phyloP scores from a whole-genome alignment of 2,113 vertebrate species.

The Heliornis fulica region DNA sequence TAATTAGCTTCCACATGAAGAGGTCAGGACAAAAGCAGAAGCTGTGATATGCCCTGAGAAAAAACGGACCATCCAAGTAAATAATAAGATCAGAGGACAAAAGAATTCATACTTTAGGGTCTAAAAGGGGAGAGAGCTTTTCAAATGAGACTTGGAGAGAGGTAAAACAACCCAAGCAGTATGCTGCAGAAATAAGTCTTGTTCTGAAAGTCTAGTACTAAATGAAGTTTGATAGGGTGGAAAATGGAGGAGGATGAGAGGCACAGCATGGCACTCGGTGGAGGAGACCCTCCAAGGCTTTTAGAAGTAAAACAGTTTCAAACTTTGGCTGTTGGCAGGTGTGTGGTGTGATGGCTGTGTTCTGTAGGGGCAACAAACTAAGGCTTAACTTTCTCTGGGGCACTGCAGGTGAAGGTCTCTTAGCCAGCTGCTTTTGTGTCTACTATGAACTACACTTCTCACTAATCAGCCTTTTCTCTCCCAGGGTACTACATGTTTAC shows the following conservation, averaged over 20 bases:
- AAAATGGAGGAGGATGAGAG: neutral
- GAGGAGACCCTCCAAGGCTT: neutral
- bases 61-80: neutral
- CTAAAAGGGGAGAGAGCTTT: neutral
- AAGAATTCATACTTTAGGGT: neutral
- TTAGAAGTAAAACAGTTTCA: neutral
- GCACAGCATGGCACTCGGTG: neutral
- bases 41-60: neutral
- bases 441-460: neutral
- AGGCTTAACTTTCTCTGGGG: neutral
- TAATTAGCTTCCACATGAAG: neutral
- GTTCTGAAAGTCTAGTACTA: neutral
- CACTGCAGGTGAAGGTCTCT: neutral
- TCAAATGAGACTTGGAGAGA: neutral
- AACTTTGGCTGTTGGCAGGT: neutral
- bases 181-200: neutral
- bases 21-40: neutral
- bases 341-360: neutral
- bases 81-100: neutral
- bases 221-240: neutral
- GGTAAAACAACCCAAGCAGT: neutral
- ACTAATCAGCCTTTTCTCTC: neutral
- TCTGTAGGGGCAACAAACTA: neutral
- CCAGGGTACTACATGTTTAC: accelerated
- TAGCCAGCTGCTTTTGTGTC: neutral